Evolutionary conservation across 2,113 vertebrate genomes (phyloP).

Genomic region (Poeciliopsis occidentalis): DNA sequence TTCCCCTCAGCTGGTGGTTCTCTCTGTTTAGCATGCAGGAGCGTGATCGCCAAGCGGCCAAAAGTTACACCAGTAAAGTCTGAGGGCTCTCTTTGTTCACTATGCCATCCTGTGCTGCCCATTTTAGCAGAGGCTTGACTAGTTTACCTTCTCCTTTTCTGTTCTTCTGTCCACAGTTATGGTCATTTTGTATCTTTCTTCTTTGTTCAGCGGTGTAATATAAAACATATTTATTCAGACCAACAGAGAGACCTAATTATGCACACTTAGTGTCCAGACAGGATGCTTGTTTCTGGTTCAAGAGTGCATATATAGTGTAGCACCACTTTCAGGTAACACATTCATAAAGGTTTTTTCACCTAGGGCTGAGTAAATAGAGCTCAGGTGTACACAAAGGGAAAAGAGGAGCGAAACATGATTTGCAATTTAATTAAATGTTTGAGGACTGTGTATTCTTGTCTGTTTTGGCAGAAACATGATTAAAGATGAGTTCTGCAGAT

Average conservation of each 20-base stretch:
- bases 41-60: constrained; percentile 29
- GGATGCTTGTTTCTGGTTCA: constrained; percentile 44
- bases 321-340: constrained; percentile 37
- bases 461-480: constrained; percentile 50
- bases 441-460: constrained; percentile 39
- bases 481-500: constrained; percentile 52
- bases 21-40: constrained; percentile 68
- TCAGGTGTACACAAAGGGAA: constrained; percentile 4
- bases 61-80: constrained; percentile 64
- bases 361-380: constrained; percentile 4
- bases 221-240: constrained; percentile 31
- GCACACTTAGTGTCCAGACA: constrained; percentile 31
- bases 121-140: constrained; percentile 33
- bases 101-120: constrained; percentile 33
- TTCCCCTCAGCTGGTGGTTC: constrained; percentile 27
- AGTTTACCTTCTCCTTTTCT: background rate
- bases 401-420: constrained; percentile 9
- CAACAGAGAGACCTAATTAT: constrained; percentile 42
- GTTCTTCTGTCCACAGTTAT: constrained; percentile 44
- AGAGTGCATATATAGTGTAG: constrained; percentile 28
- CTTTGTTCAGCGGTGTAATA: background rate
- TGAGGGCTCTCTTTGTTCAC: constrained; percentile 51
- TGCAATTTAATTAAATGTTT: constrained; percentile 55
- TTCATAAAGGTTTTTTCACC: constrained; percentile 12
- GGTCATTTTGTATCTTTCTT: constrained; percentile 32